Conservation (phyloP, 2,797 vertebrate genomes). For the Crocidura indochinensis region DNA sequence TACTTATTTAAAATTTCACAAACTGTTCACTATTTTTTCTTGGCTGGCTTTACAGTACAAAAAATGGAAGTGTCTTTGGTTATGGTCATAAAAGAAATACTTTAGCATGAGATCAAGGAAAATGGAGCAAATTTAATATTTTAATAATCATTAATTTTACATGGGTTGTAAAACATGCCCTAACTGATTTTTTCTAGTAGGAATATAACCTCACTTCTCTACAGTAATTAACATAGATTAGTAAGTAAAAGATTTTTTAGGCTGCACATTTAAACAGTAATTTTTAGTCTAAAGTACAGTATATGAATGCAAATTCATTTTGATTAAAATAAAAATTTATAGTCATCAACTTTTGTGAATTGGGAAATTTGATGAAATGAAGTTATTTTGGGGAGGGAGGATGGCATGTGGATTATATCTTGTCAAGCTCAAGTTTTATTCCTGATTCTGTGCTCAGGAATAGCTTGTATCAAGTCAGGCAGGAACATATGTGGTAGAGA, state of each 20-base stretch:
- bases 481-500: too few relatives aligned
- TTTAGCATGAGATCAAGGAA: not conserved
- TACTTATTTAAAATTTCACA: not conserved
- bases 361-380: not conserved
- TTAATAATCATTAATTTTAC: constrained; percentile 40
- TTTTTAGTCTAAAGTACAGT: constrained; percentile 51
- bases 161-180: constrained; percentile 13
- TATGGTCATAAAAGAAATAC: not conserved
- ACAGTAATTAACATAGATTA: constrained; percentile 48
- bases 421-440: too few relatives aligned
- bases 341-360: constrained; percentile 25
- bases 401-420: too few relatives aligned
- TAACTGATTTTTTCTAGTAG: not conserved
- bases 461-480: too few relatives aligned
- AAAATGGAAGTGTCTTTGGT: constrained; percentile 11
- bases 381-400: not conserved
- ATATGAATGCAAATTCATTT: constrained; percentile 30
- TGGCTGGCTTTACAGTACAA: not conserved
- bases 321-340: constrained; percentile 31
- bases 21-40: constrained; percentile 6
- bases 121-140: not conserved
- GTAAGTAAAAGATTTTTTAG: constrained; percentile 45
- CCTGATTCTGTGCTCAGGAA: too few relatives aligned
- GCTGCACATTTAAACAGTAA: constrained; percentile 44
- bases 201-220: constrained; percentile 17